Percentiles rank a stretch among this genome's conserved stretches.
phyloP scores from a whole-genome alignment of 2,888 invertebrate species.

The Eilema griseolum region DNA sequence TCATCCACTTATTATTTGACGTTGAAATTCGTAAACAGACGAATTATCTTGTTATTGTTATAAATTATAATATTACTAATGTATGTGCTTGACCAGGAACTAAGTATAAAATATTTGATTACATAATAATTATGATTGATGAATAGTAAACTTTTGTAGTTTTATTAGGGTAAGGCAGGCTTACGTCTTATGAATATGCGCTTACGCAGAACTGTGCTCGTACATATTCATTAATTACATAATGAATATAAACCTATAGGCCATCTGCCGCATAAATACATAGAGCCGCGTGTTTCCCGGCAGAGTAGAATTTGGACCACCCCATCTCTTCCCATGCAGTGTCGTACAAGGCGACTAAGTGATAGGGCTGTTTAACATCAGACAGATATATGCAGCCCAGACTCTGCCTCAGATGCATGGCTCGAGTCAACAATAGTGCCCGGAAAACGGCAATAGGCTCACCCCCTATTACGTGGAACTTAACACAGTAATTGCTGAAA shows the following conservation, averaged over 20 bases:
- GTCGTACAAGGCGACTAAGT: no score
- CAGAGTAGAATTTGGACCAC: no score
- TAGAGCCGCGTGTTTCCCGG: no score
- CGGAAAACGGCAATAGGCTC: no score
- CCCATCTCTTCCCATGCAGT: no score
- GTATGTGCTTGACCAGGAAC: slow-evolving; percentile 6
- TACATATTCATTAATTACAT: background rate
- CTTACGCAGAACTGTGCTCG: background rate
- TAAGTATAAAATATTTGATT: slow-evolving; percentile 4
- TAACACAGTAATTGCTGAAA: no score
- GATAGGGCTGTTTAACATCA: no score
- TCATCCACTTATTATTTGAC: background rate
- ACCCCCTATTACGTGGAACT: no score
- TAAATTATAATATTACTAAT: background rate
- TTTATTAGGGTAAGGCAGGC: slow-evolving; percentile 9
- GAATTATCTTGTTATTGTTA: slow-evolving; percentile 2
- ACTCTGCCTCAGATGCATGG: no score
- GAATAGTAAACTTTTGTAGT: background rate
- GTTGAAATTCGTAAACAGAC: background rate
- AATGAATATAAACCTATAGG: background rate
- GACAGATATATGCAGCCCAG: no score
- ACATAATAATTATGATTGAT: slow-evolving; percentile 16
- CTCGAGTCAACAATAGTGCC: no score
- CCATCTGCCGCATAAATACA: no score
- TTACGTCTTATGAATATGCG: background rate